A percentile compares a stretch with the other conserved stretches of the same genome.
Conservation (phyloP, 2,888 invertebrate genomes). For the Erebia epiphron region DNA sequence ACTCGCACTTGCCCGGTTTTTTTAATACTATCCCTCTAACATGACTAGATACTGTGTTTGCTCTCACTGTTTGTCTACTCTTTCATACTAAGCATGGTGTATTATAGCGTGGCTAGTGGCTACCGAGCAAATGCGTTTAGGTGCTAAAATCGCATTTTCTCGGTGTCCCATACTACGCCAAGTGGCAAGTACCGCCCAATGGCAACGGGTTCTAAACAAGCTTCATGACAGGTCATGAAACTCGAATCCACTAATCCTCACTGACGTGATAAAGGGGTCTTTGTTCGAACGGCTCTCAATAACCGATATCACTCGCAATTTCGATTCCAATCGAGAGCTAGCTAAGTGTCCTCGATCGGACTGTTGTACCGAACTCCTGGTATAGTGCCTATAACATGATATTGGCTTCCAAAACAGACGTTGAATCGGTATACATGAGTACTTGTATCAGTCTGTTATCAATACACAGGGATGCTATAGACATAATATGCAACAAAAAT, state of each 20-base stretch:
- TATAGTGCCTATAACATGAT: constrained; percentile 44
- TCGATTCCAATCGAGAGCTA: constrained; percentile 47
- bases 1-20: too few species aligned
- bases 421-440: constrained; percentile 16
- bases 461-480: too few species aligned
- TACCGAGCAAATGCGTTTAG: too few species aligned
- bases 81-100: too few species aligned
- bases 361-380: constrained; percentile 43
- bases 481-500: too few species aligned
- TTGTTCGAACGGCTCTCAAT: constrained; percentile 45
- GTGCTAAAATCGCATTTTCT: too few species aligned
- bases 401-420: constrained; percentile 46
- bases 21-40: too few species aligned
- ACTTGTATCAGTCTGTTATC: too few species aligned
- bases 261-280: constrained; percentile 43
- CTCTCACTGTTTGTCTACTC: too few species aligned
- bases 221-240: constrained; percentile 31
- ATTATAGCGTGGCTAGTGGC: too few species aligned
- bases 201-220: not conserved
- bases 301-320: constrained; percentile 45
- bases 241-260: constrained; percentile 38
- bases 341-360: constrained; percentile 45
- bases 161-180: too few species aligned
- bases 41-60: too few species aligned
- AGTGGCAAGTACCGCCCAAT: not conserved